Base-by-base conservation (phyloP, 2,797 vertebrate species). In the Hoplostethus atlanticus region DNA sequence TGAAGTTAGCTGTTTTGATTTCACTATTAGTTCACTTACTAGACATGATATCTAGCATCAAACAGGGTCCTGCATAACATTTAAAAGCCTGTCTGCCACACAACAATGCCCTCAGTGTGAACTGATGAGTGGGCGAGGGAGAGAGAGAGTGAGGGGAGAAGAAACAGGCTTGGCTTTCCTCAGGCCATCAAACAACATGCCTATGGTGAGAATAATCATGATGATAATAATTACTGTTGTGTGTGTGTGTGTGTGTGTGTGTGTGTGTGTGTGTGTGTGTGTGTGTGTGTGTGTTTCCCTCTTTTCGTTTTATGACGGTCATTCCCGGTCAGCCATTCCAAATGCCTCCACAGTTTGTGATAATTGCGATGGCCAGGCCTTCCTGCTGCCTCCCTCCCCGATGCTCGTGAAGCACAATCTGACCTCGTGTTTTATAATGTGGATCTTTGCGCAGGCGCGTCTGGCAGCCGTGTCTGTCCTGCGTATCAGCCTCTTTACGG, bases 401-500 rank as follows among this genome's bases (percentile, higher is more conserved):
- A 2, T 51, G 53, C 58, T 73, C 50, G 1, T 64, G 77, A 84
- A 86, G 50, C 44, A 21, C 40, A 25, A 61, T 56, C 58, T 4
- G 3, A 44, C 3, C 38, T 13, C 9, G 31, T 53, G 71, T 76
- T 80, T 81, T 2, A n/a, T 64, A 61, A 82, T 13, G 50, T 47
- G n/a, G 34, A 34, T 67, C 51, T 84, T 76, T 48, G 68, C 42
- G 54, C 76, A 47, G 70, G 64, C 57, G 36, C 75, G 76, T 60
- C 59, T 11, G 52, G 25, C 67, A 56, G 59, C 63, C 38, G 53
- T 0, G n/a, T 67, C 17, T 68, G 60, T 76, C 85, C 81, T 81
- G 6, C 85, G 76, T 78, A 87, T 87, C 79, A 71, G 74, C 34
- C 17, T 67, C 36, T 82, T 81, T 83, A 80, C 62, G 86, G 59